These are phyloP conservation scores for Brotula barbata DNA, from an alignment of 2,797 vertebrate genomes.

Conservation along the genomic window DNA sequence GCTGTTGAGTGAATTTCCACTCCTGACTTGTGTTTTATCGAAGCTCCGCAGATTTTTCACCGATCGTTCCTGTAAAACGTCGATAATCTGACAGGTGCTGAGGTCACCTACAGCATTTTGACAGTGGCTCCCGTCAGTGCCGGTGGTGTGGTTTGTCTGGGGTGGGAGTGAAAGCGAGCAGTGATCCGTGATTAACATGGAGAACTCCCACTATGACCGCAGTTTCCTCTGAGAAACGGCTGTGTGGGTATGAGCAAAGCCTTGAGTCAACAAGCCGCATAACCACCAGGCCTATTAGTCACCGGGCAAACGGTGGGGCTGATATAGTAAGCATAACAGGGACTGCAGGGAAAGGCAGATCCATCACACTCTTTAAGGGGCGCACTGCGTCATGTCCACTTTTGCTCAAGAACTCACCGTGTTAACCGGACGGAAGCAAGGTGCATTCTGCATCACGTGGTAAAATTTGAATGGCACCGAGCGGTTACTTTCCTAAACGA, in stretches of 20 bases:
- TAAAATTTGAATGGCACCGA: slow-evolving; percentile 3
- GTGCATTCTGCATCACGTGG: background rate
- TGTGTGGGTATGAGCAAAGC: slow-evolving; percentile 70
- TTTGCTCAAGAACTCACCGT: slow-evolving; percentile 39
- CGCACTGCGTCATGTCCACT: slow-evolving; percentile 30
- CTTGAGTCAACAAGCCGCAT: slow-evolving; percentile 74
- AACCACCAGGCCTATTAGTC: slow-evolving; percentile 72
- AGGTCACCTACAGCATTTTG: slow-evolving; percentile 59
- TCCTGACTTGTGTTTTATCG: slow-evolving; percentile 32
- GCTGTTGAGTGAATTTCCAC: slow-evolving; percentile 51
- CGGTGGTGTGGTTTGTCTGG: slow-evolving; percentile 67
- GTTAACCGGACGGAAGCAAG: slow-evolving; percentile 38
- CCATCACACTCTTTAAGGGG: slow-evolving; percentile 36
- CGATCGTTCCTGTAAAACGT: no score
- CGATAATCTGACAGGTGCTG: slow-evolving; percentile 57
- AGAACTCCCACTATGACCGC: slow-evolving; percentile 78
- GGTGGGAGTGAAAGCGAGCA: slow-evolving; percentile 72
- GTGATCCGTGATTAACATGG: slow-evolving; percentile 75
- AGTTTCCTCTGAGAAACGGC: slow-evolving; percentile 76
- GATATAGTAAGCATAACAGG: slow-evolving; percentile 50
- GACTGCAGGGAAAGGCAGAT: slow-evolving; percentile 47
- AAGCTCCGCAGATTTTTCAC: slow-evolving; percentile 15
- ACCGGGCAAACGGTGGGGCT: slow-evolving; percentile 57
- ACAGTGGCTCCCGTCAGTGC: slow-evolving; percentile 54
- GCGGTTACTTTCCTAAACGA: slow-evolving; percentile 16